Evolutionary conservation across 2,888 invertebrate species (phyloP).

Genomic region (Hoplodrina ambigua): DNA sequence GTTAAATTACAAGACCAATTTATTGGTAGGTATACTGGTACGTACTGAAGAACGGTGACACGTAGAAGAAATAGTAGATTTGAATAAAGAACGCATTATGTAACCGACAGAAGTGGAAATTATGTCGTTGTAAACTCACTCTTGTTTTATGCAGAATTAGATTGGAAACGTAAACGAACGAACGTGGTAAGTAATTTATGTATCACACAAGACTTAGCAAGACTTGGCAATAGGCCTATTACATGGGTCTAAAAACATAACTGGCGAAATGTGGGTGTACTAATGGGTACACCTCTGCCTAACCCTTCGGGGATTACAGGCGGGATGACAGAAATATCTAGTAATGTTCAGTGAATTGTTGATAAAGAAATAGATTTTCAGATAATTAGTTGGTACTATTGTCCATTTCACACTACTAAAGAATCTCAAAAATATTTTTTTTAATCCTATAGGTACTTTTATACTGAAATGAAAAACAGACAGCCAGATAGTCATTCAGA

Average conservation of each 20-base stretch:
- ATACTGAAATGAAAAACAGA: slow-evolving; percentile 36
- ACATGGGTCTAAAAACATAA: too few relatives aligned
- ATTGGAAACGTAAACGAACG: not conserved
- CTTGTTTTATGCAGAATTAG: not conserved
- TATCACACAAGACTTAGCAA: too few relatives aligned
- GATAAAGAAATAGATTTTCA: too few relatives aligned
- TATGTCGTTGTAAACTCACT: not conserved
- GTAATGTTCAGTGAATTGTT: too few relatives aligned
- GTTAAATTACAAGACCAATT: slow-evolving; percentile 32
- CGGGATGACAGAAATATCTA: too few relatives aligned
- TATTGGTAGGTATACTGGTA: slow-evolving; percentile 6
- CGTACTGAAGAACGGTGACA: slow-evolving; percentile 5
- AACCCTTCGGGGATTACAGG: too few relatives aligned
- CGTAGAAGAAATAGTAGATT: not conserved
- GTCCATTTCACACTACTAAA: not conserved
- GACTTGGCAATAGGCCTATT: too few relatives aligned
- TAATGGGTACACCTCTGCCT: too few relatives aligned
- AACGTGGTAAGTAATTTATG: too few relatives aligned
- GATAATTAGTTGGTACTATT: too few relatives aligned
- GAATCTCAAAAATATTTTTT: not conserved
- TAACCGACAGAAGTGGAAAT: not conserved
- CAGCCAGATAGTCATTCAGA: slow-evolving; percentile 12
- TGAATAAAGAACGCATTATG: not conserved
- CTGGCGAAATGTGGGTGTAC: too few relatives aligned
- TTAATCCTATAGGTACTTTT: slow-evolving; percentile 1